Evolutionary conservation across 2,797 vertebrate species (phyloP).

Genomic region (Phaenicophaeus curvirostris): DNA sequence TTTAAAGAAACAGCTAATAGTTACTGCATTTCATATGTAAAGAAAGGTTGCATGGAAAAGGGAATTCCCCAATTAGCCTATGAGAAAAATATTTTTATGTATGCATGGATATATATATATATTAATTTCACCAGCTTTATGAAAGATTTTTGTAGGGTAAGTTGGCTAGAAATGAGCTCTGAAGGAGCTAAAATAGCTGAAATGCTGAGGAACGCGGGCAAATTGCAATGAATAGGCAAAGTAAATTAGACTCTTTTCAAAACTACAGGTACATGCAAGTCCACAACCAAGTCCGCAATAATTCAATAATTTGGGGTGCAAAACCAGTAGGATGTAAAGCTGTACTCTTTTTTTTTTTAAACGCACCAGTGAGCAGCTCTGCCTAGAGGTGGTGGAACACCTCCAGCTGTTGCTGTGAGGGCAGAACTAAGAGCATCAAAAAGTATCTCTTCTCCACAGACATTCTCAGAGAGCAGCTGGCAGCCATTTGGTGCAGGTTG

Average conservation of each 20-base stretch:
- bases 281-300: not conserved
- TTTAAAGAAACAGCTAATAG: not conserved
- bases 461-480: constrained; percentile 20
- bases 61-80: not conserved
- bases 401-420: not conserved
- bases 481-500: not conserved
- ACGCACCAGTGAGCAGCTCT: not conserved
- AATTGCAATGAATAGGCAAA: not conserved
- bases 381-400: not conserved
- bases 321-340: not conserved
- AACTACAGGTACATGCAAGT: not conserved
- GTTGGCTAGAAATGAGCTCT: not conserved
- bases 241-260: not conserved
- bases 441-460: not conserved
- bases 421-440: not conserved
- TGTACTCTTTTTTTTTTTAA: not conserved
- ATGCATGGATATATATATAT: not conserved
- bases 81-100: not conserved
- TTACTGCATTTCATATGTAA: not conserved
- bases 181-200: not conserved
- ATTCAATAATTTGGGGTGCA: not conserved
- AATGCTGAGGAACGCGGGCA: not conserved
- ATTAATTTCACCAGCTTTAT: not conserved
- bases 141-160: not conserved
- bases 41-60: not conserved